These are phyloP conservation scores for Mormoops blainvillei DNA, from an alignment of 2,113 vertebrate species.

Conservation along the genomic window DNA sequence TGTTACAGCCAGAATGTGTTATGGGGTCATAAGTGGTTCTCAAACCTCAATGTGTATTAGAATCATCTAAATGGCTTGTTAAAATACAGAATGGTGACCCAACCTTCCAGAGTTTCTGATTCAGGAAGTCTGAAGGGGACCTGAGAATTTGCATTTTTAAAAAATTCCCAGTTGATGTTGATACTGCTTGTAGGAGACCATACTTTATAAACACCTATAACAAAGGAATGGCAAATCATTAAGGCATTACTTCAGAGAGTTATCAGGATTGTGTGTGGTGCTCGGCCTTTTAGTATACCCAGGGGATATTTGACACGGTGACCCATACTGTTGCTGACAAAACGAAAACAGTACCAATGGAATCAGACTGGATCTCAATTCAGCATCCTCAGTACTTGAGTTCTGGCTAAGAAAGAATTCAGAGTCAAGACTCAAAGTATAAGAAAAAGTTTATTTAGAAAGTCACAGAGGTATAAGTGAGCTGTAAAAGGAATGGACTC, in stretches of 20 bases:
- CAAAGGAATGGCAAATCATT: not conserved
- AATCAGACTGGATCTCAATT: no score
- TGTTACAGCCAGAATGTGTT: not conserved
- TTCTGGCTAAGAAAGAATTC: no score
- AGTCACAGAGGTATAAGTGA: no score
- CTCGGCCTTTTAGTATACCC: not conserved
- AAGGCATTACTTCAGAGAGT: not conserved
- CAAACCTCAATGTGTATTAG: not conserved
- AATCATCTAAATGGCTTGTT: not conserved
- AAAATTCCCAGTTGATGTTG: not conserved
- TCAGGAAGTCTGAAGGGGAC: not conserved
- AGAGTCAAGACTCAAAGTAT: no score
- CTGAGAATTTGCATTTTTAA: not conserved
- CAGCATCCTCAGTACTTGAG: no score
- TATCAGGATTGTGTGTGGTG: not conserved
- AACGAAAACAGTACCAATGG: no score
- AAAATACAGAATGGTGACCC: not conserved
- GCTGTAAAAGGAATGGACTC: no score
- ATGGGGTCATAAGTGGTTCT: not conserved
- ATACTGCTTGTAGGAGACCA: not conserved
- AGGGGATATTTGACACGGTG: not conserved
- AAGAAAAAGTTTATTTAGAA: no score
- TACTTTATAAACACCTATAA: not conserved
- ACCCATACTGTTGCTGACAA: not conserved
- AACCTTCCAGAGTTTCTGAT: not conserved